A percentile compares a stretch with the other conserved stretches of the same genome.
Evolutionary conservation across 2,113 vertebrate species (phyloP).

Genomic region (Trachemys scripta): DNA sequence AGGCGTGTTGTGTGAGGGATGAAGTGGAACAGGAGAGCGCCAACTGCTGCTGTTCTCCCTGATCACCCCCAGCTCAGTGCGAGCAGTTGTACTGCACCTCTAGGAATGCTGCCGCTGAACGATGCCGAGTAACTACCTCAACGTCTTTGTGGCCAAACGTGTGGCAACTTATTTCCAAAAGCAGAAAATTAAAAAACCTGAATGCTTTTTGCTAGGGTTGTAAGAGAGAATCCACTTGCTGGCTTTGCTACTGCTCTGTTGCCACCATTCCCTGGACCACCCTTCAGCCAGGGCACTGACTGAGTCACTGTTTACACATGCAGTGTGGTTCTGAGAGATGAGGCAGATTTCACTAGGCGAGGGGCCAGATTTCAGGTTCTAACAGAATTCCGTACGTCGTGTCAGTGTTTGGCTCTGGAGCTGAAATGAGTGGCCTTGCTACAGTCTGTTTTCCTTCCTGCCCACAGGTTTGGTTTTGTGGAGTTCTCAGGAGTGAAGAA

Average conservation of each 20-base stretch:
- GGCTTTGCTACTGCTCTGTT: background rate
- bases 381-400: background rate
- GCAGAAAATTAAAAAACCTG: background rate
- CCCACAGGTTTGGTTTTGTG: background rate
- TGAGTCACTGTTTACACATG: background rate
- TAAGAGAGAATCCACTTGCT: background rate
- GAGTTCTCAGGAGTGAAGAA: background rate
- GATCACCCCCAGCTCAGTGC: background rate
- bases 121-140: background rate
- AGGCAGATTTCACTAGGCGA: rapidly evolving
- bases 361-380: background rate
- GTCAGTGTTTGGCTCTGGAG: background rate
- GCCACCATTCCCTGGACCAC: background rate
- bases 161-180: background rate
- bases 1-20: background rate
- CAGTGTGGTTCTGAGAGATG: background rate
- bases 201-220: background rate
- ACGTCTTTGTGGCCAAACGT: background rate
- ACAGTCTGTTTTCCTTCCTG: background rate
- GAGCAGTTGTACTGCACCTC: too few relatives aligned
- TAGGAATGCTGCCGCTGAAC: background rate
- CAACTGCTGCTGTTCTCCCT: background rate
- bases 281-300: background rate
- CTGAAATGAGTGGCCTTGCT: background rate
- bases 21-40: background rate